Evolutionary conservation across 2,113 vertebrate species (phyloP), one percentile per base, ranked within the genome.

Genomic region (Danionella cerebrum): DNA sequence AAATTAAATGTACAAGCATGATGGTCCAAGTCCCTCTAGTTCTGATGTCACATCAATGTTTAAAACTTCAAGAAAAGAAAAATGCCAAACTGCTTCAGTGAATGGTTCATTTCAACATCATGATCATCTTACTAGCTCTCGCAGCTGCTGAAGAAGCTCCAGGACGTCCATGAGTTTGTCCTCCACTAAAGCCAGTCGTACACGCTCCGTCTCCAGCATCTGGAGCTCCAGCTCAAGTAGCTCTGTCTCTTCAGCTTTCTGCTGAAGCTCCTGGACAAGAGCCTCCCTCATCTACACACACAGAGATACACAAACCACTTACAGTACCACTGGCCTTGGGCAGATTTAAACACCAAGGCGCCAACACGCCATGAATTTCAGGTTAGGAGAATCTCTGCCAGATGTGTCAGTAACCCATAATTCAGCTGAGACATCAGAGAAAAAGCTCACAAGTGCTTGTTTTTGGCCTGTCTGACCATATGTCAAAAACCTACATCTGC

Each of bases 161-260:
- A 97, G 84, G 53, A 94, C 90, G 50, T 96, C 93, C 80, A 89
- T 69, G 13, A 97, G 89, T 78, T 96, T 97, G 78, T 97, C 93
- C 69, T 95, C 93, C 74, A 97, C 89, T 76, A 96, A 82, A 0
- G 92, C 94, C 66, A 96, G 87, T 29, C 92, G 89, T 6, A 95
- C 91, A 53, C 91, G 79, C 82, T 96, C 95, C 0, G 93, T 90
- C 82, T 98, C 94, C 83, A 96, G 42, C 91, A 94, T 90, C 83
- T 95, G 94, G 67, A 98, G 88, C 83, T 96, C 93, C 88, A 86
- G 76, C 80, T 90, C 89, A 48, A 97, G 81, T 21, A 85, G 65
- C 66, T 94, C 91, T 0, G 82, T 83, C 82, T 97, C 93, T 22
- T 90, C 89, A 0, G 69, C 83, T 72, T 90, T 92, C 75, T 84